Evolutionary conservation across 2,888 invertebrate genomes (phyloP).

Genomic region (Cheilosia vernalis): DNA sequence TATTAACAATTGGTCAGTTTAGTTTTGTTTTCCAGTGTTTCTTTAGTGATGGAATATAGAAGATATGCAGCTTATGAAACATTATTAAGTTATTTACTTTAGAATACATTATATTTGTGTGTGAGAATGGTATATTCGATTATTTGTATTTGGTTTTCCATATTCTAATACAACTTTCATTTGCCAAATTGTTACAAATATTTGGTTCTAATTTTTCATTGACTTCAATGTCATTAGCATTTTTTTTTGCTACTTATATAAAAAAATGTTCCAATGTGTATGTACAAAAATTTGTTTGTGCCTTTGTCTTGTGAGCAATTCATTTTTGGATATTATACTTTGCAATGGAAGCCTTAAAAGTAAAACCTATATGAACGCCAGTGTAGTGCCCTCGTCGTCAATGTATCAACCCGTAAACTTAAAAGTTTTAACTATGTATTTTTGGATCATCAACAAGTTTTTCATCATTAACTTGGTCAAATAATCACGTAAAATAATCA

Average conservation of each 20-base stretch:
- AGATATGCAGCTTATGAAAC: constrained; percentile 62
- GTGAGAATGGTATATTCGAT: constrained; percentile 16
- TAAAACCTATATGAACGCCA: not conserved
- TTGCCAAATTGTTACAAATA: constrained; percentile 26
- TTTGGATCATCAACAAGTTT: too few relatives aligned
- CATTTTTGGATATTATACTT: not conserved
- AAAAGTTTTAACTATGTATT: too few relatives aligned
- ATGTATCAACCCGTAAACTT: too few relatives aligned
- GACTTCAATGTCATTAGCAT: not conserved
- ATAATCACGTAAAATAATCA: too few relatives aligned
- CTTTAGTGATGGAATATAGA: constrained; percentile 28
- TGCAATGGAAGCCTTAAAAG: too few relatives aligned
- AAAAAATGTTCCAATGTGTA: constrained; percentile 26
- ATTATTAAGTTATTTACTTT: constrained; percentile 1
- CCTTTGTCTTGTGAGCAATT: constrained; percentile 19
- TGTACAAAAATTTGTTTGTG: constrained; percentile 32
- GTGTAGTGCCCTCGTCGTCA: too few relatives aligned
- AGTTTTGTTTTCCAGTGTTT: constrained; percentile 1
- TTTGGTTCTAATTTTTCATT: constrained; percentile 11
- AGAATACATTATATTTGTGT: constrained; percentile 1
- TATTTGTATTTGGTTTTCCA: constrained; percentile 16
- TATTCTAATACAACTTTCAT: constrained; percentile 16
- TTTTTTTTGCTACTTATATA: constrained; percentile 25
- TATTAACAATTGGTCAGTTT: constrained; percentile 69
- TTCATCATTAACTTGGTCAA: too few relatives aligned